These are phyloP conservation scores for Hepsetus odoe DNA, from an alignment of 2,113 vertebrate genomes.

Conservation along the genomic window DNA sequence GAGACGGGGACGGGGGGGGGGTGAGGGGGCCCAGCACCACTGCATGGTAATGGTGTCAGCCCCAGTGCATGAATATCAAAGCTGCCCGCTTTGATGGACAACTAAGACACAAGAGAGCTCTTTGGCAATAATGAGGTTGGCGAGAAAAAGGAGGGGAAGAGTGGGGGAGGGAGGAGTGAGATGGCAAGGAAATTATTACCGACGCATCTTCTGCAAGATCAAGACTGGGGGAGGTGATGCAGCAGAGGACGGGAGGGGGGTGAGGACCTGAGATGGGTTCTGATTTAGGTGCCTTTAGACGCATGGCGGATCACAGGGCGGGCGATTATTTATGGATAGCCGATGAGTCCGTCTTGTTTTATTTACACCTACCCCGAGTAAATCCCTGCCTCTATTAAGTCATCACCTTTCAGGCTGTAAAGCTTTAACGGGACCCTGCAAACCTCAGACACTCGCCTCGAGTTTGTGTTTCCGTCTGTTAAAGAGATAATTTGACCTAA, in stretches of 20 bases:
- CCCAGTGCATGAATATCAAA: conserved; percentile 55
- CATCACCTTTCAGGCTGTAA: conserved; percentile 48
- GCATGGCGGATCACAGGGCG: conserved; percentile 26
- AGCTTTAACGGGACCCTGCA: conserved; percentile 64
- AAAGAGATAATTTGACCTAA: too few relatives aligned
- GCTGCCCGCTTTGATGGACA: conserved; percentile 42
- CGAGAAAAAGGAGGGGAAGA: conserved; percentile 12
- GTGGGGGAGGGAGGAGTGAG: conserved; percentile 24
- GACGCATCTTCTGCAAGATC: conserved; percentile 42
- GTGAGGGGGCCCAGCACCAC: not conserved
- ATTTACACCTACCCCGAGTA: conserved; percentile 30
- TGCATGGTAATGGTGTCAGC: conserved; percentile 43
- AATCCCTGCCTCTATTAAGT: conserved; percentile 46
- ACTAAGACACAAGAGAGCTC: conserved; percentile 42
- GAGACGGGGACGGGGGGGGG: not conserved
- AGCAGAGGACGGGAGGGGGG: not conserved
- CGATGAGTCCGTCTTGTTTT: conserved; percentile 35
- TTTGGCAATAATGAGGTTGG: conserved; percentile 50
- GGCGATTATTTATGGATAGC: conserved; percentile 43
- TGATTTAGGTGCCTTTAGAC: conserved; percentile 47
- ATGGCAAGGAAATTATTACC: conserved; percentile 45
- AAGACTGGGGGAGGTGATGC: conserved; percentile 14
- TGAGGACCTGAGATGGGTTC: conserved; percentile 32
- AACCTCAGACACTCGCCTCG: not conserved
- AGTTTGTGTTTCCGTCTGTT: conserved; percentile 50